Percentiles rank a stretch among this genome's conserved stretches.
Conservation (phyloP, 2,113 vertebrate species). For the Mandrillus leucophaeus region DNA sequence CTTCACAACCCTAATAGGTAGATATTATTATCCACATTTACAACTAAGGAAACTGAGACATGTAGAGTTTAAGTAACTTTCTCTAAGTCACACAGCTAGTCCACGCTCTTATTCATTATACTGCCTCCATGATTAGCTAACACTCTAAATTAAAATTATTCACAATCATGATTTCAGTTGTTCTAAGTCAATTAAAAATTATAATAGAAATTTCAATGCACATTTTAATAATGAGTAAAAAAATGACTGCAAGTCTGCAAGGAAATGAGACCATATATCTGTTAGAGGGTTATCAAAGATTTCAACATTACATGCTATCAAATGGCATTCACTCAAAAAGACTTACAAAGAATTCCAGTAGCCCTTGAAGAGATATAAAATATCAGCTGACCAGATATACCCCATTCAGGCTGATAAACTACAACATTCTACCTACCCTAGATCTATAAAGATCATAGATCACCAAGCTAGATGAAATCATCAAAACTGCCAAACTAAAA, state of each 20-base stretch:
- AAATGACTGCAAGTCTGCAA: neutral
- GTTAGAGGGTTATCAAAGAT: neutral
- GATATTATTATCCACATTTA: neutral
- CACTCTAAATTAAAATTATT: neutral
- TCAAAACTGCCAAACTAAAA: neutral
- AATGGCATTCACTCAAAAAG: neutral
- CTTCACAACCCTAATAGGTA: neutral
- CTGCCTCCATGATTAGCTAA: neutral
- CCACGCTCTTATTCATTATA: neutral
- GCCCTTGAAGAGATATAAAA: neutral
- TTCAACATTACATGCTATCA: neutral
- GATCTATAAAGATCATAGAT: neutral
- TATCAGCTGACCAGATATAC: neutral
- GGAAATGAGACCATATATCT: neutral
- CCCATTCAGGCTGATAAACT: neutral
- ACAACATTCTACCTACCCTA: neutral
- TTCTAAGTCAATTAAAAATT: slow-evolving; percentile 9
- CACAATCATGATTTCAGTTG: neutral
- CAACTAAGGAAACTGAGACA: neutral
- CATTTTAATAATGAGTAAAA: slow-evolving; percentile 7
- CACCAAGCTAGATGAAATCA: neutral
- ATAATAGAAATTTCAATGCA: neutral
- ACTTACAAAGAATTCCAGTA: neutral
- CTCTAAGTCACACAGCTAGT: neutral
- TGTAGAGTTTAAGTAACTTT: neutral